Percentiles rank a stretch among this genome's conserved stretches.
Evolutionary conservation across 1,140 invertebrate genomes (phyloP).

Genomic region (Pentalonia nigronervosa): DNA sequence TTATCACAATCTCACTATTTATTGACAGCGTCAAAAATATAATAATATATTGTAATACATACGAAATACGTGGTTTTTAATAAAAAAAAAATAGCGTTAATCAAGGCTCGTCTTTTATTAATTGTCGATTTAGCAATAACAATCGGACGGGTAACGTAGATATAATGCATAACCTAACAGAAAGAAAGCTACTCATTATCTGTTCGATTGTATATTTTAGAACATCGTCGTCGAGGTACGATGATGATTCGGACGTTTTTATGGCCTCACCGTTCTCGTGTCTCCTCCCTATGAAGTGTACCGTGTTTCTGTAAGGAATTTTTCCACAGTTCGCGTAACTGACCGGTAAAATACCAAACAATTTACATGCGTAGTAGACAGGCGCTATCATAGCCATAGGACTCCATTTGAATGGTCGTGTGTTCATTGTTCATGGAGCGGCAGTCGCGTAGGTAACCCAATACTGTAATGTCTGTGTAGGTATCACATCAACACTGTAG

Average conservation of each 20-base stretch:
- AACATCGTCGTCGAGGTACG: not conserved
- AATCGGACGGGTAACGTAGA: not conserved
- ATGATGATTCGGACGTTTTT: not conserved
- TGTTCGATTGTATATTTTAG: not conserved
- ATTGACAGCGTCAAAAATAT: not conserved
- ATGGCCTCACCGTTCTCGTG: conserved; percentile 19
- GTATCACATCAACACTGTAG: not conserved
- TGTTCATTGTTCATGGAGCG: not conserved
- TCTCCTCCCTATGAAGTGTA: not conserved
- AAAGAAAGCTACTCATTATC: not conserved
- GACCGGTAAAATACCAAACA: conserved; percentile 37
- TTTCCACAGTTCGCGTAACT: not conserved
- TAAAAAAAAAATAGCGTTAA: not conserved
- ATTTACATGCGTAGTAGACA: conserved; percentile 2
- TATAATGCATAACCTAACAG: not conserved
- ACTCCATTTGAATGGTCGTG: not conserved
- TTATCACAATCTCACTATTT: not conserved
- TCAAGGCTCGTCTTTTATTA: not conserved
- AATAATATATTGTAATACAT: not conserved
- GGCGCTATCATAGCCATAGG: conserved; percentile 19
- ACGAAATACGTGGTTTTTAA: not conserved
- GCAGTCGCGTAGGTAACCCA: not conserved
- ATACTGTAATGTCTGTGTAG: too few species aligned
- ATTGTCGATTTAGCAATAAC: not conserved
- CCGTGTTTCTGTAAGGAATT: not conserved